phyloP scores from a whole-genome alignment of 1,140 invertebrate species.

The Meloidogyne hapla region DNA sequence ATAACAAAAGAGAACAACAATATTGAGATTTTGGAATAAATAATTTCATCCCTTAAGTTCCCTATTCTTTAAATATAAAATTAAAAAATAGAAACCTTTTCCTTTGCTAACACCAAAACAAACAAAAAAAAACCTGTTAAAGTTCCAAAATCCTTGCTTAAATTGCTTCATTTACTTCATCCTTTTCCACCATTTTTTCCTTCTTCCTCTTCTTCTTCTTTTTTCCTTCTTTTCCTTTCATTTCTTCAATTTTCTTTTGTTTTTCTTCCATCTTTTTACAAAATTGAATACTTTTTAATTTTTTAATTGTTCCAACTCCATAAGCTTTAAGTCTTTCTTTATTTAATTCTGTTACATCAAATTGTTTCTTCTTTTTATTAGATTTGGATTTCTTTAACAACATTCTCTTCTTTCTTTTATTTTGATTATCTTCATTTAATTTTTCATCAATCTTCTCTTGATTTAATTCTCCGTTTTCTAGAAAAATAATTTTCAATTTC shows the following conservation, averaged over 20 bases:
- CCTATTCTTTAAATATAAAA: too few species aligned
- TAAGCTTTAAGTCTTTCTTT: neutral
- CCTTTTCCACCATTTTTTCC: neutral
- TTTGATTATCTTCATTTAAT: neutral
- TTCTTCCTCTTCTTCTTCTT: neutral
- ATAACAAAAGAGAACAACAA: too few species aligned
- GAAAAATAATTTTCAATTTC: too few species aligned
- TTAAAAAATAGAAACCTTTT: too few species aligned
- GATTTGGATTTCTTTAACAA: neutral
- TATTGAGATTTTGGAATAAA: too few species aligned
- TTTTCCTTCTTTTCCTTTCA: too few species aligned
- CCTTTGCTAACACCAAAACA: too few species aligned
- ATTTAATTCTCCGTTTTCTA: too few species aligned
- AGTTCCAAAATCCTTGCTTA: neutral
- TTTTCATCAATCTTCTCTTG: neutral
- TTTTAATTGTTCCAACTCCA: neutral
- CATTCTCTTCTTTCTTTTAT: neutral
- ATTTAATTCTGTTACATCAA: neutral
- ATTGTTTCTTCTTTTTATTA: neutral
- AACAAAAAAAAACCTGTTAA: too few species aligned
- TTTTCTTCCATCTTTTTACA: neutral
- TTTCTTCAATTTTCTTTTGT: neutral
- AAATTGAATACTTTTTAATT: slow-evolving; percentile 7
- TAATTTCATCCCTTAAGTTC: too few species aligned
- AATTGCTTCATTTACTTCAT: neutral